Evolutionary conservation across 2,113 vertebrate genomes (phyloP).

Genomic region (Strix uralensis): DNA sequence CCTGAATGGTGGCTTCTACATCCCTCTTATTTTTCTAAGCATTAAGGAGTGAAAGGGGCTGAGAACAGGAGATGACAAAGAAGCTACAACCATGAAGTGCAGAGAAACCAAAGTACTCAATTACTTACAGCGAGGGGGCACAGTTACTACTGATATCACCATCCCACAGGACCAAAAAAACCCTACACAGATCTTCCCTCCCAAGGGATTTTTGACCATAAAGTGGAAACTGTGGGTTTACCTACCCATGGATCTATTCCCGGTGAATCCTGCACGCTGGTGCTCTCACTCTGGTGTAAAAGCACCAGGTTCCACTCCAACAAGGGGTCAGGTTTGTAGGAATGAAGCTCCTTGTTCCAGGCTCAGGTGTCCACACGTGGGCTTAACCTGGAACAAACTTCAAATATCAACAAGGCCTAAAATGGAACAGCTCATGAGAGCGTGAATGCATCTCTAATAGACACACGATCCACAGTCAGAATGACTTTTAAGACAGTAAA

Average conservation of each 20-base stretch:
- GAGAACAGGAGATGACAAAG: not conserved
- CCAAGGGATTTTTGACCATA: not conserved
- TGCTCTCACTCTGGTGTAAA: not conserved
- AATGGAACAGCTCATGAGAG: not conserved
- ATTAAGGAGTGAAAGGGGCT: not conserved
- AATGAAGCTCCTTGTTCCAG: not conserved
- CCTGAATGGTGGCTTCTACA: not conserved
- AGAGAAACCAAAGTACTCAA: not conserved
- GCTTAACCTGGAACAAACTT: not conserved
- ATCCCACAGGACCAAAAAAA: not conserved
- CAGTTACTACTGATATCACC: not conserved
- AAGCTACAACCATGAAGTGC: rapidly evolving
- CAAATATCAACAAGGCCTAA: not conserved
- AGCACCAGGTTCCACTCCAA: not conserved
- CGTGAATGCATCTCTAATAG: not conserved
- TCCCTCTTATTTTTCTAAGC: not conserved
- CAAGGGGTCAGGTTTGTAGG: not conserved
- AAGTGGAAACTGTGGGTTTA: not conserved
- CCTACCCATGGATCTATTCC: not conserved
- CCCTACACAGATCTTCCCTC: too few relatives aligned
- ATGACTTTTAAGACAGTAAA: not conserved
- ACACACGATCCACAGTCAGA: not conserved
- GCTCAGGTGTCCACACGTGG: not conserved
- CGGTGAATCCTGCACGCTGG: not conserved
- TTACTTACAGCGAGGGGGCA: too few relatives aligned